These are phyloP conservation scores for Cinclus cinclus DNA, from an alignment of 2,113 vertebrate genomes.

Conservation along the genomic window DNA sequence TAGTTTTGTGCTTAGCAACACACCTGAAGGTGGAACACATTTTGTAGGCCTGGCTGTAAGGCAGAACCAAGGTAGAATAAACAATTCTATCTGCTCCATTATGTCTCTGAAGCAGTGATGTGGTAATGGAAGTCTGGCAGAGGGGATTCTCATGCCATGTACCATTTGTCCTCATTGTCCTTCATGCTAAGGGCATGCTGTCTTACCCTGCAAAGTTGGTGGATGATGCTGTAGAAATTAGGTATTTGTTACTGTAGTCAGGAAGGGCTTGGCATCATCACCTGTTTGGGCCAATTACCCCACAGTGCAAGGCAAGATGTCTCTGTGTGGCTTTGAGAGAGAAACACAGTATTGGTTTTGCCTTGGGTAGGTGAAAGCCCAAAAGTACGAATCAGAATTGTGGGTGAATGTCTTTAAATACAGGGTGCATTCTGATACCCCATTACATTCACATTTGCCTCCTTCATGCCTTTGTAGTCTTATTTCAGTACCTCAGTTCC, in stretches of 20 bases:
- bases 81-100: neutral
- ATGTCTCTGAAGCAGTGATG: neutral
- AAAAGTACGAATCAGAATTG: neutral
- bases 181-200: neutral
- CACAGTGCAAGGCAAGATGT: neutral
- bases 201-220: neutral
- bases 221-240: neutral
- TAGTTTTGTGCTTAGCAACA: neutral
- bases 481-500: neutral
- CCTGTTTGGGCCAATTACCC: neutral
- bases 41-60: neutral
- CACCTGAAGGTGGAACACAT: neutral
- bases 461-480: neutral
- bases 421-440: neutral
- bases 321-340: accelerated
- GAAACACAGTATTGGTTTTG: neutral
- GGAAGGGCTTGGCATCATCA: neutral
- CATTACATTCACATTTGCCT: neutral
- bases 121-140: neutral
- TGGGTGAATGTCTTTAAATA: neutral
- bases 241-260: neutral
- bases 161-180: neutral
- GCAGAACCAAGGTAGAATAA: neutral
- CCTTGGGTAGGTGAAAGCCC: neutral
- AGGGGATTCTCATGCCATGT: neutral